Percentiles rank a stretch among this genome's conserved stretches.
Evolutionary conservation across 1,140 invertebrate species (phyloP).

Genomic region (Plutomurus gul): DNA sequence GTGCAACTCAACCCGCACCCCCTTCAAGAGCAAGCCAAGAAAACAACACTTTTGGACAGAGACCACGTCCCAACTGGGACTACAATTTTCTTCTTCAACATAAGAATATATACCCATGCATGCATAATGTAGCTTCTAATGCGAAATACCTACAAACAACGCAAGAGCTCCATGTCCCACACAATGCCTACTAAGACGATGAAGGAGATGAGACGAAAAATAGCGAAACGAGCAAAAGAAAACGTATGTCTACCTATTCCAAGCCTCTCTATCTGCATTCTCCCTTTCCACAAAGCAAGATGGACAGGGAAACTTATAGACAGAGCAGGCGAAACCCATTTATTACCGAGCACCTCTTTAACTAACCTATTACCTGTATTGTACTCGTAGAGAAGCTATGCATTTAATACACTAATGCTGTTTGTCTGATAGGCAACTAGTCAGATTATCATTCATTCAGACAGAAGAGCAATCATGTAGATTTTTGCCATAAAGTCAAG

Average conservation of each 20-base stretch:
- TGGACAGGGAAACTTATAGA: slow-evolving; percentile 14
- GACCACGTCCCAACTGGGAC: slow-evolving; percentile 29
- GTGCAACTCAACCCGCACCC: slow-evolving; percentile 16
- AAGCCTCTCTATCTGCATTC: neutral
- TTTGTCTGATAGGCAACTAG: neutral
- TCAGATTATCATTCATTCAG: slow-evolving; percentile 34
- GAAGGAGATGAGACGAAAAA: neutral
- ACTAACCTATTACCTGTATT: neutral
- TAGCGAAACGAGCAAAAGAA: neutral
- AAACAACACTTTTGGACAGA: neutral
- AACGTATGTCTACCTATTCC: neutral
- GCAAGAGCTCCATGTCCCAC: no score
- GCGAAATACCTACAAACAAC: neutral
- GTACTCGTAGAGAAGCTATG: no score
- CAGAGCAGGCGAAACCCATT: neutral
- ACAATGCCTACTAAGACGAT: neutral
- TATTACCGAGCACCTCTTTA: neutral
- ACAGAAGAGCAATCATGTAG: slow-evolving; percentile 22
- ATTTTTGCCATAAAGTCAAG: slow-evolving; percentile 32
- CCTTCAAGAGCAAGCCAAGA: slow-evolving; percentile 24
- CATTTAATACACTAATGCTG: neutral
- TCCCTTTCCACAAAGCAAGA: neutral
- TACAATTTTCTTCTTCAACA: neutral
- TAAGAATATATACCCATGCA: neutral
- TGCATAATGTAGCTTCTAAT: slow-evolving; percentile 1